phyloP scores from a whole-genome alignment of 1,140 invertebrate species.

The Drosophila parabipectinata region DNA sequence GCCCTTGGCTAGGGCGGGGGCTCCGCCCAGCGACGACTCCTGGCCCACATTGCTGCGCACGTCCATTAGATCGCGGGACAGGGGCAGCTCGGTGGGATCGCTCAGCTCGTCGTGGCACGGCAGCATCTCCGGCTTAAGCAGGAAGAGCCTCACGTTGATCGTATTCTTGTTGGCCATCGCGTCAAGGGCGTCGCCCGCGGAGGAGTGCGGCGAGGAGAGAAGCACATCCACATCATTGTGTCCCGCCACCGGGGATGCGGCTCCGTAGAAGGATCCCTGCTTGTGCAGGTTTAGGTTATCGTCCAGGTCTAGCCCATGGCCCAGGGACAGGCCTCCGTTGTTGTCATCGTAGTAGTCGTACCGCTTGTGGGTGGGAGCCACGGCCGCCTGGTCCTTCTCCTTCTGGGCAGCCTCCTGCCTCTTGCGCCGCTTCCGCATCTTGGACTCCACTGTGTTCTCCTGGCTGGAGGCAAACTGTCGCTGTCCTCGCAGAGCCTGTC shows the following conservation, averaged over 20 bases:
- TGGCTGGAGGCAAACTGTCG: conserved; percentile 53
- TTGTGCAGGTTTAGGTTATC: conserved; percentile 76
- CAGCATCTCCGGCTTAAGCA: conserved; percentile 87
- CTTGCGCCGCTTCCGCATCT: conserved; percentile 34
- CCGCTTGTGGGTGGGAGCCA: conserved; percentile 67
- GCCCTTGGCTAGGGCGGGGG: not conserved
- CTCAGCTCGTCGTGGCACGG: conserved; percentile 88
- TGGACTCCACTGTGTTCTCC: conserved; percentile 64
- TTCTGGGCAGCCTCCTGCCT: conserved; percentile 16
- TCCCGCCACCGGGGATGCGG: conserved; percentile 9
- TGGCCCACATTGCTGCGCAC: conserved; percentile 74
- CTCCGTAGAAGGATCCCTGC: conserved; percentile 67
- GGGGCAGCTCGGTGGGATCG: conserved; percentile 86
- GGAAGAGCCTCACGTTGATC: conserved; percentile 85
- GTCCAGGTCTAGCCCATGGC: conserved; percentile 61
- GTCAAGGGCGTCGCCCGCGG: conserved; percentile 52
- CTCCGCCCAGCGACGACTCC: conserved; percentile 46
- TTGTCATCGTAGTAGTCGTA: conserved; percentile 75
- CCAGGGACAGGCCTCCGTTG: conserved; percentile 43
- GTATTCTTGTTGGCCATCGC: conserved; percentile 63
- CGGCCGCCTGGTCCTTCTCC: conserved; percentile 45
- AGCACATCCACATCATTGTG: conserved; percentile 75
- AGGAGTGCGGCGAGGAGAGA: conserved; percentile 23
- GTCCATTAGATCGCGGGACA: conserved; percentile 84
- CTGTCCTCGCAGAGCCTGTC: conserved; percentile 64